These are phyloP conservation scores for Vombatus ursinus DNA, from an alignment of 2,113 vertebrate genomes.

Conservation along the genomic window DNA sequence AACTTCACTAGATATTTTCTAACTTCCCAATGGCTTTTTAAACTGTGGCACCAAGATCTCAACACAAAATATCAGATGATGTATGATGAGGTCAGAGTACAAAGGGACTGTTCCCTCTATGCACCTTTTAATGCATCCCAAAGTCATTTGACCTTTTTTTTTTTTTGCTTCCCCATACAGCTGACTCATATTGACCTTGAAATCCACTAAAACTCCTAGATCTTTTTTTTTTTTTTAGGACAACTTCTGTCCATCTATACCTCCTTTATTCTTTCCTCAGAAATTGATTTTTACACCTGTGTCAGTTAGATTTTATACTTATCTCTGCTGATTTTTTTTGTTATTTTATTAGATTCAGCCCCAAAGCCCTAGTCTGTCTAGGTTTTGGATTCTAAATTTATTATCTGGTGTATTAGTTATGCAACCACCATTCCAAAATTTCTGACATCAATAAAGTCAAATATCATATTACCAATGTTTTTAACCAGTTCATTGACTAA, in stretches of 20 bases:
- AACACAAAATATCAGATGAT: neutral
- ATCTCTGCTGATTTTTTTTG: neutral
- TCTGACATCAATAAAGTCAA: neutral
- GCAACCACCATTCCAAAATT: neutral
- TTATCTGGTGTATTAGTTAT: neutral
- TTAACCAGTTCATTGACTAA: neutral
- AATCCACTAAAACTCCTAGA: neutral
- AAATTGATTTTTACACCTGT: neutral
- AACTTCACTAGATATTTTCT: neutral
- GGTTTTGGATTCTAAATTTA: neutral
- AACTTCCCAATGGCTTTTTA: too few species aligned
- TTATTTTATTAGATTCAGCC: neutral
- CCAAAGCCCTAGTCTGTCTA: neutral
- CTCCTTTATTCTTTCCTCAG: neutral
- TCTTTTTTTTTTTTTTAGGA: neutral
- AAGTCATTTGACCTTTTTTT: neutral
- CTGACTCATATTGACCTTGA: neutral
- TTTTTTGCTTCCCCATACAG: neutral
- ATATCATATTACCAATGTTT: neutral
- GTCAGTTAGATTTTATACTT: neutral
- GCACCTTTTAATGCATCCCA: neutral
- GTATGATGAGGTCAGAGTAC: neutral
- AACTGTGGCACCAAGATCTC: neutral
- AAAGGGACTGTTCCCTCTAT: neutral
- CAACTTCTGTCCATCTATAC: neutral